phyloP scores from a whole-genome alignment of 1,140 invertebrate genomes.

The Semibalanus balanoides region DNA sequence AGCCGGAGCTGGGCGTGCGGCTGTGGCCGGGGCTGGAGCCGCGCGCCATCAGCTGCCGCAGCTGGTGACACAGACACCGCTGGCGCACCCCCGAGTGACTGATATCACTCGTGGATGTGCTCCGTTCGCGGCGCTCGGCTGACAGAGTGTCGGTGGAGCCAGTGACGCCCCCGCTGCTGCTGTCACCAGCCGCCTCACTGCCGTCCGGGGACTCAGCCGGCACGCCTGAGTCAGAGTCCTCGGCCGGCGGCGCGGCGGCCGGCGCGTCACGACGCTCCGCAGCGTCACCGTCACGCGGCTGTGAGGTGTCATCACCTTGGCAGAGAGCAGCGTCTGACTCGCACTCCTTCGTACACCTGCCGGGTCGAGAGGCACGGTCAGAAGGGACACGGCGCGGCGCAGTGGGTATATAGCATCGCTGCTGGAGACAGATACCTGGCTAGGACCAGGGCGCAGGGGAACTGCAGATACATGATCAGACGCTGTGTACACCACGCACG shows the following conservation, averaged over 20 bases:
- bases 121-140: background rate
- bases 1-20: constrained; percentile 29
- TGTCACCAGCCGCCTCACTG: background rate
- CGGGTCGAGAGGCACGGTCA: too few relatives aligned
- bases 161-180: background rate
- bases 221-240: background rate
- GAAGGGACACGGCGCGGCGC: too few relatives aligned
- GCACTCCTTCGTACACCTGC: background rate
- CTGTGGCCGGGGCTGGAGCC: constrained; percentile 19
- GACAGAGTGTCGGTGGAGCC: background rate
- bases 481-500: too few relatives aligned
- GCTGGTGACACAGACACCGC: background rate
- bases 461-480: too few relatives aligned
- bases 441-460: too few relatives aligned
- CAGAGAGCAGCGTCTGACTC: background rate
- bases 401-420: too few relatives aligned
- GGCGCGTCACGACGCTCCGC: background rate
- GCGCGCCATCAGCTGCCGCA: constrained; percentile 1
- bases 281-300: too few relatives aligned
- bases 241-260: too few relatives aligned
- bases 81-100: background rate
- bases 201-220: background rate
- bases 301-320: background rate
- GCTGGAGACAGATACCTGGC: too few relatives aligned
- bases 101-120: background rate